These are phyloP conservation scores for Machaerirhynchus nigripectus DNA, from an alignment of 2,113 vertebrate species.

Conservation along the genomic window DNA sequence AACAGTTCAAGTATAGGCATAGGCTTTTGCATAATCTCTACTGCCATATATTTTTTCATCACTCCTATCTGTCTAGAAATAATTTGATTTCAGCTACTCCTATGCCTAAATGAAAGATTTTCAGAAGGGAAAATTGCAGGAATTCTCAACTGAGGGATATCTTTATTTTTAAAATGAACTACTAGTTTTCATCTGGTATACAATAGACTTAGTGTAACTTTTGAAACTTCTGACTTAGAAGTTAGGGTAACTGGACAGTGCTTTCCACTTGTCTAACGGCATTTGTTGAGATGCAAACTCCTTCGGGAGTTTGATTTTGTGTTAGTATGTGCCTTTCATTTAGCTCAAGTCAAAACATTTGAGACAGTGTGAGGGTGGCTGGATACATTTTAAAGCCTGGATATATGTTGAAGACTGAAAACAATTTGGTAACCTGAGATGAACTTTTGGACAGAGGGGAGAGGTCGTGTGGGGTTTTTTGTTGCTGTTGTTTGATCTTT, in stretches of 20 bases:
- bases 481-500: not conserved
- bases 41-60: not conserved
- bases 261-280: not conserved
- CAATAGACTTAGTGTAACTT: not conserved
- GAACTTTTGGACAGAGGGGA: rapidly evolving
- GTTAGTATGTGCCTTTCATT: not conserved
- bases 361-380: not conserved
- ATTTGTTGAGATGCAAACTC: not conserved
- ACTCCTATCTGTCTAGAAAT: not conserved
- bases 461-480: rapidly evolving
- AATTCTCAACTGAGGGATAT: not conserved
- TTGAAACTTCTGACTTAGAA: not conserved
- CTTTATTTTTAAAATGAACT: not conserved
- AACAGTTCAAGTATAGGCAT: not conserved
- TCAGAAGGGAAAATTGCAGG: not conserved
- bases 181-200: not conserved
- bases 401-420: not conserved
- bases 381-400: not conserved
- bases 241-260: not conserved
- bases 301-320: not conserved
- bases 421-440: not conserved
- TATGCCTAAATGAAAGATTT: not conserved
- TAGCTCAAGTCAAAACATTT: not conserved
- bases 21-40: not conserved
- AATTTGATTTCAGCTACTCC: not conserved